Base-by-base conservation (phyloP, 2,797 vertebrate species). In the Danionella dracula region DNA sequence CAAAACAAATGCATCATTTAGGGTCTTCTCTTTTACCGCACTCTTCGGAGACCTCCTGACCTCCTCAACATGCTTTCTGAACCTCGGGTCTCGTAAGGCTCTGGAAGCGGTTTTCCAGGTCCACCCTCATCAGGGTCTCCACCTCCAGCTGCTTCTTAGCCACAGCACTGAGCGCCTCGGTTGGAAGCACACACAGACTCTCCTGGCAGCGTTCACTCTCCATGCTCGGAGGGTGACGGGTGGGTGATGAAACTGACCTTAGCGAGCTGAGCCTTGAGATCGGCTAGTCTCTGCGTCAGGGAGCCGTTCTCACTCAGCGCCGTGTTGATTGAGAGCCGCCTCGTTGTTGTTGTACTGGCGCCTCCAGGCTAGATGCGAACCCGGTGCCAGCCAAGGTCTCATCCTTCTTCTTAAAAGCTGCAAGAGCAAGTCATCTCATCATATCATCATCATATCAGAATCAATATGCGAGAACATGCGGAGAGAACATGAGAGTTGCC, bases 61-160 rank as follows among this genome's bases (percentile, higher is more conserved):
- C 93, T 99, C 94, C 42, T 98, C 92, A 56, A 98, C 83, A 99
- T 91, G 73, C 75, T 94, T 98, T 75, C 93, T 92, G 89, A 99
- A 99, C 79, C 93, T 90, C 35, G 99, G 88, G 15, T 99, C 97
- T 75, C 12, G 85, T 81, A 66, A 99, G 81, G 21, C 96, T 99
- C 78, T 98, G 96, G 72, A 92, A 95, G 38, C 94, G 93, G 79
- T 99, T 99, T 79, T 98, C 96, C 81, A 95, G 65, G 82, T 99
- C 95, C 15, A 99, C 94, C 0, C 97, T 90, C 91, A 93, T 92
- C 40, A 99, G 87, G 0, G 97, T 99, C 79, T 99, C 97, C 9
- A 92, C 82, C 81, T 99, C 97, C 86, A 99, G 77, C 76, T 98
- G 97, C 46, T 93, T 91, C 76, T 96, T 98, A 6, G 92, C 95